Conservation (phyloP, 2,888 invertebrate species). For the Megalurothrips usitatus region DNA sequence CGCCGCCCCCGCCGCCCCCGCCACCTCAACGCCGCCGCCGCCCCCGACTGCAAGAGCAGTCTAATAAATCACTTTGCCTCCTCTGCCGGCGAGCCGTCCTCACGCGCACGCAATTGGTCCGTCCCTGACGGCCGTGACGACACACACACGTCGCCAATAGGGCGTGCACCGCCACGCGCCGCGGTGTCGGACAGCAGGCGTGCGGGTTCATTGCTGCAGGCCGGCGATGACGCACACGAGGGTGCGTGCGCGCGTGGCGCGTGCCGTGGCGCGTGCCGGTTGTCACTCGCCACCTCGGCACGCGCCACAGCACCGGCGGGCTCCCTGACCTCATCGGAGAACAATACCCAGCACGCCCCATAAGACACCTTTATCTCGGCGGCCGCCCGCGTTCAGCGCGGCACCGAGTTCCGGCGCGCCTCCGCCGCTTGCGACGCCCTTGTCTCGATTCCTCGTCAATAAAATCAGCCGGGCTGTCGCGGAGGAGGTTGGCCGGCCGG, state of each 20-base stretch:
- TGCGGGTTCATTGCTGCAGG: not conserved
- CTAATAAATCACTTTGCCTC: conserved; percentile 14
- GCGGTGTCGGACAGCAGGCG: not conserved
- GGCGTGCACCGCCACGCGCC: not conserved
- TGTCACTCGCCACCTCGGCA: not conserved
- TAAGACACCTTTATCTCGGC: no score
- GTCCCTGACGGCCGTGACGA: not conserved
- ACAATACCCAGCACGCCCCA: not conserved
- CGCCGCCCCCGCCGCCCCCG: not conserved
- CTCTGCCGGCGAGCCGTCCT: not conserved
- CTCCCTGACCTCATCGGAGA: not conserved
- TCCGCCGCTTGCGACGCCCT: no score
- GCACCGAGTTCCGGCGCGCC: no score
- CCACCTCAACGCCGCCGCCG: not conserved
- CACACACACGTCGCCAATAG: not conserved
- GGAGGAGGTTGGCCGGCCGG: no score
- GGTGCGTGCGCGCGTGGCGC: no score
- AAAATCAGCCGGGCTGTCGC: no score
- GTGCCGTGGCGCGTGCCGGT: not conserved
- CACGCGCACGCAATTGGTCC: conserved; percentile 7
- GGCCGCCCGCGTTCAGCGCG: no score
- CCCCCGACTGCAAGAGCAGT: not conserved
- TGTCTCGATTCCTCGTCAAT: no score
- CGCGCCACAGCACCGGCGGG: not conserved
- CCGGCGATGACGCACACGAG: no score